Evolutionary conservation across 1,140 invertebrate species (phyloP), one percentile per base, ranked within the genome.

Genomic region (Rhizoglyphus robini): DNA sequence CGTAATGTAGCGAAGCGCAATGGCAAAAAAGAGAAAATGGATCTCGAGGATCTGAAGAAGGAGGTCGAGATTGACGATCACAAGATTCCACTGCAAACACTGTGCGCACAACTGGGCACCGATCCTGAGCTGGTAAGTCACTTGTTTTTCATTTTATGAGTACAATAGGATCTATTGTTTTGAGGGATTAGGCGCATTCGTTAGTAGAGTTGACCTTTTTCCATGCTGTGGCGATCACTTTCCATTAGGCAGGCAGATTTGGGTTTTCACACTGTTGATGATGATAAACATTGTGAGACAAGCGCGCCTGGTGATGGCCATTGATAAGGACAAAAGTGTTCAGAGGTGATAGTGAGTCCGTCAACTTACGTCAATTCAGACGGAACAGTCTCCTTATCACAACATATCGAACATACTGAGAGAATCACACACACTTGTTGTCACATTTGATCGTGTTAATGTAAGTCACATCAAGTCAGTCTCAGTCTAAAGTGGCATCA

Each of bases 21-120:
- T 15, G 31, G 3, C 2, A 68, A 65, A 59, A 46, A 68, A 62
- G 51, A 25, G 36, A 60, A 60, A 27, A 60, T 60, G 58, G 51
- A 66, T 59, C 15, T 69, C 2, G 68, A 70, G 5, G 65, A 69
- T 23, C 36, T 69, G 5, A 69, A 66, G 25, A 47, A 67, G 47
- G 68, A 69, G 34, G 60, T 69, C 1, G 29, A 58, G 23, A 30
- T 69, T 11, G 68, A 69, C 25, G 68, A 69, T 38, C 68, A 69
- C 46, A 29, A n/a, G 0, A 67, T 69, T 13, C 61, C 67, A 20
- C 41, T 69, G n/a, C 49, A 51, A 25, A 18, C 31, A 58, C 41
- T 69, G 4, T 67, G 54, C 25, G 46, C 46, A 18, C 68, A 64
- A 60, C 41, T 66, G 18, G 57, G 57, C 25, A 69, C 68, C 30